Percentiles rank a stretch among this genome's conserved stretches.
Conservation (phyloP, 2,888 invertebrate genomes). For the Falcaria lacertinaria region DNA sequence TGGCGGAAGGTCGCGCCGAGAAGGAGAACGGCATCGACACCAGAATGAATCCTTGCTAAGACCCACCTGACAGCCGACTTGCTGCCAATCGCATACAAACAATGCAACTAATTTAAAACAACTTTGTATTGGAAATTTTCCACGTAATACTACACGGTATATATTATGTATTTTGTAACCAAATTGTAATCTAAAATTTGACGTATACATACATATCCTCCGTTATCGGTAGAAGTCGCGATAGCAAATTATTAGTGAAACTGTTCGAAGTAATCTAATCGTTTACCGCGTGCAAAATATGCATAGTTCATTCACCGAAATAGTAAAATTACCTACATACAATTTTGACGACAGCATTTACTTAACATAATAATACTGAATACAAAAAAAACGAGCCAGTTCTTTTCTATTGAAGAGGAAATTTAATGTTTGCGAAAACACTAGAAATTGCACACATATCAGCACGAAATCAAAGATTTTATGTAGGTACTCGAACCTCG, state of each 20-base stretch:
- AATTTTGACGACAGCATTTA: slow-evolving; percentile 35
- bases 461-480: slow-evolving; percentile 6
- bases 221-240: slow-evolving; percentile 43
- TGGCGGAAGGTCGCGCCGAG: slow-evolving; percentile 71
- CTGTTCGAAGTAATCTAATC: slow-evolving; percentile 56
- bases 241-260: slow-evolving; percentile 48
- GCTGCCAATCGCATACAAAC: slow-evolving; percentile 28
- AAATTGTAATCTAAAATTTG: slow-evolving; percentile 13
- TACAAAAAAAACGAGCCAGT: too few species aligned
- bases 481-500: too few species aligned
- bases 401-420: slow-evolving; percentile 34
- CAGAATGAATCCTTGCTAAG: slow-evolving; percentile 69
- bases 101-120: slow-evolving; percentile 21
- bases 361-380: too few species aligned
- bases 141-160: neutral
- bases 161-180: neutral
- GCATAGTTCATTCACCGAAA: slow-evolving; percentile 61
- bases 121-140: neutral
- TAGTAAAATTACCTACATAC: slow-evolving; percentile 35
- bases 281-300: slow-evolving; percentile 47
- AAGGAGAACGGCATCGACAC: slow-evolving; percentile 75
- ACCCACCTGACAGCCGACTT: slow-evolving; percentile 41
- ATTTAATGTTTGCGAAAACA: slow-evolving; percentile 36
- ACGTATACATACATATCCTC: slow-evolving; percentile 25
- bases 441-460: slow-evolving; percentile 21